Evolutionary conservation across 2,113 vertebrate genomes (phyloP).

Genomic region (Oncorhynchus tshawytscha): DNA sequence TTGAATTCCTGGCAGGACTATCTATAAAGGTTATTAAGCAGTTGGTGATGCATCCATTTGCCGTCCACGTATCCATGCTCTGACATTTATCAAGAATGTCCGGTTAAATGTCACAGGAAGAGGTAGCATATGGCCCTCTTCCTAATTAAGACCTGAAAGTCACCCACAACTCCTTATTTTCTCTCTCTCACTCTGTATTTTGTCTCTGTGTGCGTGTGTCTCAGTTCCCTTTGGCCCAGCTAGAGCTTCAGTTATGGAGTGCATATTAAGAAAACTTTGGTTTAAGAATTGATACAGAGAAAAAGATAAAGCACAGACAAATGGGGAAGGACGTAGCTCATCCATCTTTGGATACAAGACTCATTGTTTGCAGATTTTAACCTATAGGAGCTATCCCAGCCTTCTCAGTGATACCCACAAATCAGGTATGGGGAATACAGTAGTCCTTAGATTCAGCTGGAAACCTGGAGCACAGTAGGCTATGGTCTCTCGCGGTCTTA

Average conservation of each 20-base stretch:
- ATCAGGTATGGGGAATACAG: constrained; percentile 52
- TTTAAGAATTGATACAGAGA: constrained; percentile 72
- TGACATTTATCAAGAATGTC: constrained; percentile 76
- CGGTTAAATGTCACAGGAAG: constrained; percentile 66
- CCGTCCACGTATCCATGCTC: constrained; percentile 67
- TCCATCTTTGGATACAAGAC: constrained; percentile 67
- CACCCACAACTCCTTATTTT: constrained; percentile 67
- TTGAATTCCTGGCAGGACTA: constrained; percentile 75
- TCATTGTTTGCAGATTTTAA: constrained; percentile 78
- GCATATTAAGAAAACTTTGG: constrained; percentile 67
- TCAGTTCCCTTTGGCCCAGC: background rate
- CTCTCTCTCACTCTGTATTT: background rate
- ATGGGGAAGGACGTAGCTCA: constrained; percentile 74
- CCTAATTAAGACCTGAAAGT: constrained; percentile 70
- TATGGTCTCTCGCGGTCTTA: background rate
- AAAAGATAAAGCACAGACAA: constrained; percentile 72
- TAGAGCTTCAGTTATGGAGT: constrained; percentile 39
- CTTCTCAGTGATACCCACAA: constrained; percentile 72
- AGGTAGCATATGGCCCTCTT: constrained; percentile 66
- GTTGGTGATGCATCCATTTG: constrained; percentile 75
- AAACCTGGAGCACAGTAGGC: constrained; percentile 52
- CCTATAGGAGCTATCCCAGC: constrained; percentile 70
- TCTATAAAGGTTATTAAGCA: constrained; percentile 79
- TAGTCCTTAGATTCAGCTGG: constrained; percentile 57
- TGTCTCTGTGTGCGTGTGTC: background rate